Conservation (phyloP, 2,797 vertebrate genomes). For the Notoglanidium macrostoma region DNA sequence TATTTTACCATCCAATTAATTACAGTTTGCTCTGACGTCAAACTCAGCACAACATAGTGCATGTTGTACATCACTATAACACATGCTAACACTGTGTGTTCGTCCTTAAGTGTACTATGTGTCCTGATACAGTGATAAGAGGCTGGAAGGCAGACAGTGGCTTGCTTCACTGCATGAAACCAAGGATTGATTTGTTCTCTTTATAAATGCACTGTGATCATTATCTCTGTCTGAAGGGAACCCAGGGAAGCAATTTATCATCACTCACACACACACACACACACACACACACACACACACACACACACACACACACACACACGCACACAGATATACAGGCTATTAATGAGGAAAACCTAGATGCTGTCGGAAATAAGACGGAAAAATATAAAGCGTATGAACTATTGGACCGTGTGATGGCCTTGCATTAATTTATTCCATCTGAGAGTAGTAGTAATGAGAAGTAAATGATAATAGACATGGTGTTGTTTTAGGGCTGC, state of each 20-base stretch:
- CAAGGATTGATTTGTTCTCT: constrained; percentile 57
- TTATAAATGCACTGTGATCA: constrained; percentile 63
- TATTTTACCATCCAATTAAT: constrained; percentile 5
- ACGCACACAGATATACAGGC: constrained; percentile 16
- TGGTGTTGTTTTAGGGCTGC: background rate
- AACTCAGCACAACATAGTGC: background rate
- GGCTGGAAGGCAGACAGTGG: background rate
- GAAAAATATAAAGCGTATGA: background rate
- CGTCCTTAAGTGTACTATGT: background rate
- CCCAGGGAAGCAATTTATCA: constrained; percentile 56
- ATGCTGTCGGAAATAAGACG: constrained; percentile 17
- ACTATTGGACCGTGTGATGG: background rate
- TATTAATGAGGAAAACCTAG: constrained; percentile 31
- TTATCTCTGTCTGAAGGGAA: constrained; percentile 58
- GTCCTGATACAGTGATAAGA: background rate
- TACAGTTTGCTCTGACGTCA: background rate
- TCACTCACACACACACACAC: constrained; percentile 42
- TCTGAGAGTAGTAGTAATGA: background rate
- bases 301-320: constrained; percentile 37
- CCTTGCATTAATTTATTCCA: background rate
- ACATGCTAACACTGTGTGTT: background rate
- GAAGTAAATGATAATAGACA: background rate
- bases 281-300: constrained; percentile 37
- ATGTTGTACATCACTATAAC: background rate
- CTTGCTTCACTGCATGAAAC: constrained; percentile 43